Percentiles rank a stretch among this genome's conserved stretches.
phyloP scores from a whole-genome alignment of 1,140 invertebrate genomes.

The Tachypleus tridentatus region DNA sequence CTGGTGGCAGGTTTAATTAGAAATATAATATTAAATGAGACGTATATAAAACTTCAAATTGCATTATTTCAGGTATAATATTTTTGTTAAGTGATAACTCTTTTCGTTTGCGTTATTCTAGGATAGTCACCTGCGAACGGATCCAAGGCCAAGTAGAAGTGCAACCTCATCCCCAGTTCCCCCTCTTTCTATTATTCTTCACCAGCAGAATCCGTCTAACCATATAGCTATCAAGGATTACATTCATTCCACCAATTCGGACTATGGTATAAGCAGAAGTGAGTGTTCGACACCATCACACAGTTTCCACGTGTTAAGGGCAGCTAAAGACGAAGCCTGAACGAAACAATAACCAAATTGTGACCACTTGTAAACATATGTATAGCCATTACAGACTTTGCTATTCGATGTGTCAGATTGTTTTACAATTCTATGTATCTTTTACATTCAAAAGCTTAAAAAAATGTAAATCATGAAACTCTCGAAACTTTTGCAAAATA shows the following conservation, averaged over 20 bases:
- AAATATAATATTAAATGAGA: not conserved
- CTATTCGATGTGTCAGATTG: too few relatives aligned
- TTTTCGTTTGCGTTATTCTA: constrained; percentile 8
- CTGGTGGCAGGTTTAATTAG: not conserved
- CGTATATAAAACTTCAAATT: too few relatives aligned
- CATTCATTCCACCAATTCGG: constrained; percentile 25
- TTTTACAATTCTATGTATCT: too few relatives aligned
- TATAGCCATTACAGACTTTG: too few relatives aligned
- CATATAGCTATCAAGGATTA: constrained; percentile 19
- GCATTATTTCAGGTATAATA: too few relatives aligned
- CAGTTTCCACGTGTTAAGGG: constrained; percentile 17
- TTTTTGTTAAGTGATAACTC: too few relatives aligned
- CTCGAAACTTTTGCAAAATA: too few relatives aligned
- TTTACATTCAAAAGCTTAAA: too few relatives aligned
- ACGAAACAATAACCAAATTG: too few relatives aligned
- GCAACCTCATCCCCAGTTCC: constrained; percentile 19
- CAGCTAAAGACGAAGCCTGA: too few relatives aligned
- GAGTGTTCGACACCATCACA: constrained; percentile 23
- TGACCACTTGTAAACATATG: too few relatives aligned
- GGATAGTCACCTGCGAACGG: constrained; percentile 6
- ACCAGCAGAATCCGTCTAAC: constrained; percentile 10
- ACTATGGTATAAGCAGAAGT: constrained; percentile 26
- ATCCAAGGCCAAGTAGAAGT: constrained; percentile 17
- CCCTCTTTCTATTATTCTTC: constrained; percentile 15
- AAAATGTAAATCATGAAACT: too few relatives aligned